Conservation (phyloP, 2,797 vertebrate genomes). For the Gymnothorax reevesii region DNA sequence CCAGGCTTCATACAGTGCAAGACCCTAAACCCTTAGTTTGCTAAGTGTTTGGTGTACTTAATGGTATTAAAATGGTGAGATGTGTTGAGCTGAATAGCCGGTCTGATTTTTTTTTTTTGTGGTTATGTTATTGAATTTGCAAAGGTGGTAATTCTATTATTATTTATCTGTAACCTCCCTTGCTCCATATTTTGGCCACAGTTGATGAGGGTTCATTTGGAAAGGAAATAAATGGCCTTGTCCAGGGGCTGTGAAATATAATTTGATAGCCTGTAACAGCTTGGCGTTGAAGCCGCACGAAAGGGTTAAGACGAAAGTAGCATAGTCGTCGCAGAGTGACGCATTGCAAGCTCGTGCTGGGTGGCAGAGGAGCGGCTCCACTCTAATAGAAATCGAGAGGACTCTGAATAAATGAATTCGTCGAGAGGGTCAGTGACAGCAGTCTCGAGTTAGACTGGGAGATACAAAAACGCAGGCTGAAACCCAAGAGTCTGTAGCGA, state of each 20-base stretch:
- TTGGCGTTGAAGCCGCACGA: not conserved
- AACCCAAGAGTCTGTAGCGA: not conserved
- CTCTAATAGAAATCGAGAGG: not conserved
- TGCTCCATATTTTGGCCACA: not conserved
- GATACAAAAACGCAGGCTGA: not conserved
- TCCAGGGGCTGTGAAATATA: not conserved
- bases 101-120: conserved; percentile 35
- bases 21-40: too few species aligned
- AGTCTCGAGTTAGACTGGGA: not conserved
- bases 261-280: not conserved
- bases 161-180: not conserved
- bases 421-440: not conserved
- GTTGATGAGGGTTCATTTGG: not conserved
- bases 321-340: too few species aligned
- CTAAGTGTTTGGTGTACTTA: too few species aligned
- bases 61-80: too few species aligned
- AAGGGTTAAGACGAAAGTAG: not conserved
- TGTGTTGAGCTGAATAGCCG: too few species aligned
- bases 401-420: not conserved
- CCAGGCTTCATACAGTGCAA: too few species aligned
- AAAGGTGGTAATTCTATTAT: not conserved
- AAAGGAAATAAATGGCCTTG: conserved; percentile 8
- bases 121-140: conserved; percentile 8
- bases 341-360: not conserved
- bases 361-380: not conserved